Conservation (phyloP, 2,113 vertebrate genomes). For the Empidonax traillii region DNA sequence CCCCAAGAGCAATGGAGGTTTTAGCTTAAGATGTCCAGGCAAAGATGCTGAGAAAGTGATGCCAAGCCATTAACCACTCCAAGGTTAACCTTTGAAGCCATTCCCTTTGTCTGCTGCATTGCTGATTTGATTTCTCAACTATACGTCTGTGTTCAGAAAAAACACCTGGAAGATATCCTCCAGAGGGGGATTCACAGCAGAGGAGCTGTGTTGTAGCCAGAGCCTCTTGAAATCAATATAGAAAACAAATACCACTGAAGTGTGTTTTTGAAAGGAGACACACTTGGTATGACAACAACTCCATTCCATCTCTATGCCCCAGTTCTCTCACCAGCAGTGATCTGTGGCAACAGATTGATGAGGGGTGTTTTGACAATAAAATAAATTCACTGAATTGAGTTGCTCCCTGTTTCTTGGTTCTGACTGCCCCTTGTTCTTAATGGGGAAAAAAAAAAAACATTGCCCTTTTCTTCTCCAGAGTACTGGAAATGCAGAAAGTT, state of each 20-base stretch:
- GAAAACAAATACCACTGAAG: not conserved
- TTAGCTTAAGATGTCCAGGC: not conserved
- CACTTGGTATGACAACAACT: not conserved
- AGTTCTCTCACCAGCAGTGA: not conserved
- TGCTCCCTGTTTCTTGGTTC: not conserved
- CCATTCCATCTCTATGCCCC: not conserved
- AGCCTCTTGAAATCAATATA: not conserved
- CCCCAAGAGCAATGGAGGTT: rapidly evolving
- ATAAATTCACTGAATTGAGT: not conserved
- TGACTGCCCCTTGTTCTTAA: not conserved
- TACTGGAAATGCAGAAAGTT: not conserved
- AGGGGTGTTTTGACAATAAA: not conserved
- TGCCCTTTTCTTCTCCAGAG: not conserved
- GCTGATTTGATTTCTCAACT: not conserved
- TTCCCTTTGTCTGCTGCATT: not conserved
- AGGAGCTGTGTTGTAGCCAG: not conserved
- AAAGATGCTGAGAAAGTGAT: not conserved
- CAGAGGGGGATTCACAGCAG: not conserved
- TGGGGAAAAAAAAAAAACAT: not conserved
- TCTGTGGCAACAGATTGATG: not conserved
- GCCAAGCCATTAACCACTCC: not conserved
- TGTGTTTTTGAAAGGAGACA: not conserved
- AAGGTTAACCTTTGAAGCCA: not conserved
- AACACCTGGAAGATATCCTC: not conserved
- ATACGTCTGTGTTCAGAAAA: not conserved